Base-by-base conservation (phyloP, 2,797 vertebrate genomes). In the Echeneis naucrates region DNA sequence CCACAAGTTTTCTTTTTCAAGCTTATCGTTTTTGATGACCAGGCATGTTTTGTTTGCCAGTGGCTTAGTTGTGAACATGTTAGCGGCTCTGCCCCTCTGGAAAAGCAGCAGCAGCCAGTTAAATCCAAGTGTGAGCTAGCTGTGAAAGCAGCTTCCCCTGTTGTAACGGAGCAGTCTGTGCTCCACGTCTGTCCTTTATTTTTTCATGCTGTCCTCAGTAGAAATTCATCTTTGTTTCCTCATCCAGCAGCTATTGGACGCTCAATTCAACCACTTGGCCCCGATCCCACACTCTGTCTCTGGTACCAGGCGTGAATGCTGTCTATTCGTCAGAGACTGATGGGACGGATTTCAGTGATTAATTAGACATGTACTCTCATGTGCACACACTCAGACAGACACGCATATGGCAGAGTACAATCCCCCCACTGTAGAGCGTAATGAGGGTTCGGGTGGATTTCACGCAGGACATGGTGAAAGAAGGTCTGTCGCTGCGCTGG, bases 381-480 rank as follows among this genome's bases (percentile, higher is more conserved):
- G 70, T 68, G 58, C 68, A 47, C 27, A 14, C 72, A 13, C 75
- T 23, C 55, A 55, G 70, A 66, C 58, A 50, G 40, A 64, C 55
- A 76, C 19, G 55, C 26, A 56, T n/a, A n/a, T n/a, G n/a, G 21
- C 10, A n/a, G 42, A 50, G 73, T 58, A 76, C 81, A 90, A 75
- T 81, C 68, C 66, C 55, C 73, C 62, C 71, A 64, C 78, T 80
- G 86, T 87, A 54, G 58, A 37, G 45, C 67, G 14, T 90, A 92
- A 87, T 89, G 80, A 88, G 86, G 71, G 57, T 68, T 80, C 72
- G 81, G 83, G 80, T 71, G 68, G 71, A 72, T 86, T 88, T 89
- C 76, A 81, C 70, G 72, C 75, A 70, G 79, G 77, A 77, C 74
- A 66, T 38, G 17, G 70, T 82, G 88, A 89, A 89, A 87, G 88